Percentiles rank a stretch among this genome's conserved stretches.
These are phyloP conservation scores for Nymphalis c-album DNA, from an alignment of 2,888 invertebrate genomes.

Conservation along the genomic window DNA sequence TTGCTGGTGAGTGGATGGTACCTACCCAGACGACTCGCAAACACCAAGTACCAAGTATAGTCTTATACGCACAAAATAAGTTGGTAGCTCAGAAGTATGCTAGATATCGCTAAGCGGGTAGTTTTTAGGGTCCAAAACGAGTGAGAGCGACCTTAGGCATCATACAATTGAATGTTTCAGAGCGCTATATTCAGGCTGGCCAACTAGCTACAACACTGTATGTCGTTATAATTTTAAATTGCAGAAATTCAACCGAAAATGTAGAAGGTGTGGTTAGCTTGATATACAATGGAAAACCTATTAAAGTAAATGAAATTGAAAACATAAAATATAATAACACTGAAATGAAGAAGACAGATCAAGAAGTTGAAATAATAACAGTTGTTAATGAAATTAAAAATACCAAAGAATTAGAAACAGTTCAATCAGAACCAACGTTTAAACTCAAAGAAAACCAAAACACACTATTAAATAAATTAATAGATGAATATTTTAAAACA, in stretches of 20 bases:
- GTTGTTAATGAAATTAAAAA: neutral
- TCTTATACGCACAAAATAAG: too few species aligned
- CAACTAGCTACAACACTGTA: too few species aligned
- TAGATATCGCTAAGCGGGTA: too few species aligned
- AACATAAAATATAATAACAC: neutral
- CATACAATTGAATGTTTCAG: too few species aligned
- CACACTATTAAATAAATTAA: slow-evolving; percentile 32
- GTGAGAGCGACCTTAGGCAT: too few species aligned
- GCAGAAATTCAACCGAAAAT: slow-evolving; percentile 51
- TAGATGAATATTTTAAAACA: slow-evolving; percentile 35
- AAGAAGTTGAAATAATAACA: slow-evolving; percentile 19
- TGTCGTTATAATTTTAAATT: slow-evolving; percentile 28
- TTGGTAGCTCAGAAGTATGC: too few species aligned
- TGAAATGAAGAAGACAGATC: slow-evolving; percentile 16
- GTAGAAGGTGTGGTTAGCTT: slow-evolving; percentile 59
- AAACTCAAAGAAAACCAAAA: slow-evolving; percentile 25
- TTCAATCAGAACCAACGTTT: neutral
- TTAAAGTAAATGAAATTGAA: slow-evolving; percentile 47
- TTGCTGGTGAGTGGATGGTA: too few species aligned
- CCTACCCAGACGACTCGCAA: too few species aligned
- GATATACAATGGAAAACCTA: slow-evolving; percentile 60
- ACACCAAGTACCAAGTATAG: too few species aligned
- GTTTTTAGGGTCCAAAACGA: too few species aligned
- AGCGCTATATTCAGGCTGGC: too few species aligned
- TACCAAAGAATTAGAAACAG: neutral